These are phyloP conservation scores for Caenorhabditis becei DNA, from an alignment of 2,888 invertebrate species.

Conservation along the genomic window DNA sequence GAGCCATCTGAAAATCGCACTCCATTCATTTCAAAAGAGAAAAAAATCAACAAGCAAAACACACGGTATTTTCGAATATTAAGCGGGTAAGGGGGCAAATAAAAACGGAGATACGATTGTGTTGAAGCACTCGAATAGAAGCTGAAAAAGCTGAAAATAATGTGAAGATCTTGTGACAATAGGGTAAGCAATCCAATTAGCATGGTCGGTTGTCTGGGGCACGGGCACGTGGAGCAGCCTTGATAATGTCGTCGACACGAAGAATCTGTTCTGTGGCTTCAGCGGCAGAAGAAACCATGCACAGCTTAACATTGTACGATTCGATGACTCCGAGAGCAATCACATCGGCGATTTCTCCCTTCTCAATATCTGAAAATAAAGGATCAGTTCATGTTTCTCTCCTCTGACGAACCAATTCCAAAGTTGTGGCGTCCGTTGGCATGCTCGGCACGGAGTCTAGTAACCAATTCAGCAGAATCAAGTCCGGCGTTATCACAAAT, in stretches of 20 bases:
- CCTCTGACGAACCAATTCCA: conserved; percentile 86
- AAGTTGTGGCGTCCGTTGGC: conserved; percentile 88
- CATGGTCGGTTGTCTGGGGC: conserved; percentile 78
- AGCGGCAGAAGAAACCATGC: conserved; percentile 90
- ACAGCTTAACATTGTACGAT: conserved; percentile 96
- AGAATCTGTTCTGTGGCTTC: conserved; percentile 91
- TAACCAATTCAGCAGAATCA: conserved; percentile 95
- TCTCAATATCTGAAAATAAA: conserved; percentile 88
- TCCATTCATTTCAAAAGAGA: conserved; percentile 51
- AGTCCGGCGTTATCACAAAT: conserved; percentile 99
- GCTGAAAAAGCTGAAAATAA: conserved; percentile 41
- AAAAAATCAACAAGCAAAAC: conserved; percentile 59
- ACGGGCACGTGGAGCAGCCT: conserved; percentile 82
- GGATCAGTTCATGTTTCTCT: not conserved
- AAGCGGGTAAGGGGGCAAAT: conserved; percentile 42
- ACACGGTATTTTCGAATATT: conserved; percentile 51
- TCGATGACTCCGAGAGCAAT: conserved; percentile 93
- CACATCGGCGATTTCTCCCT: conserved; percentile 93
- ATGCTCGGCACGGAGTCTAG: conserved; percentile 93
- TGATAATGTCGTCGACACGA: conserved; percentile 97
- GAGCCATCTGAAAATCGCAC: conserved; percentile 30
- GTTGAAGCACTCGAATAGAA: conserved; percentile 59
- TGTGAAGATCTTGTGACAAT: conserved; percentile 49
- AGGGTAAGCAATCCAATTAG: conserved; percentile 57
- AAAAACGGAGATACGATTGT: conserved; percentile 52